Evolutionary conservation across 1,140 invertebrate genomes (phyloP), one percentile per base, ranked within the genome.

Genomic region (Elymnias hypermnestra): DNA sequence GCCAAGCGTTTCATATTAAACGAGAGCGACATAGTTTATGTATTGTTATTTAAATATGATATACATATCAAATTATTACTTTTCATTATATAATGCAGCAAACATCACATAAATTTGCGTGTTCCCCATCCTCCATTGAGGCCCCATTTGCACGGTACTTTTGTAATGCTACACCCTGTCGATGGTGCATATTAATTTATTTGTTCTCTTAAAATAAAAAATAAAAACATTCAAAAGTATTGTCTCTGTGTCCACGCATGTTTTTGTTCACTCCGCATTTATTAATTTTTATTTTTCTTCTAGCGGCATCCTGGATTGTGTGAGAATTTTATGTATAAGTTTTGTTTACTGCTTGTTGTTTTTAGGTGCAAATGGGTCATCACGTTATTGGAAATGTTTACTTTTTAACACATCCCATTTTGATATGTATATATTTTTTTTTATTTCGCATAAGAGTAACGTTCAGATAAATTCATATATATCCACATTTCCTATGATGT

Each of bases 231-330:
- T 52, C 38, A 48, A 36, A 38, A 40, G 51, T 52, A 45, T 62
- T 74, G 65, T 75, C 72, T 82, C 81, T 84, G 81, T 84, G 81
- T 84, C 81, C 81, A 83, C 81, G 78, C 76, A 83, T 84, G 76
- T 81, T 79, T 73, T 73, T 74, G 68, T 77, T 63, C 59, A 55
- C 59, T 69, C 59, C 70, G 52, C 63, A 62, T 49, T 40, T 57
- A 39, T 31, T 55, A 18, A 38, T 55, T 64, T 53, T 46, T 56
- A 45, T 8, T 69, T 67, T 63, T 53, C 35, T 62, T 63, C 49
- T 61, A 52, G 42, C 36, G 53, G 36, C 22, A 29, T 48, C 35
- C 33, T 39, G 45, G 44, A 53, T 46, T 45, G 18, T 57, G 49
- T 54, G 55, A 59, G 62, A 50, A 54, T 29, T 40, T 41, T 44